These are phyloP conservation scores for Calvadosia cruxmelitensis DNA, from an alignment of 30 jellyfish, hydroid and myxozoan genomes.

Conservation along the genomic window DNA sequence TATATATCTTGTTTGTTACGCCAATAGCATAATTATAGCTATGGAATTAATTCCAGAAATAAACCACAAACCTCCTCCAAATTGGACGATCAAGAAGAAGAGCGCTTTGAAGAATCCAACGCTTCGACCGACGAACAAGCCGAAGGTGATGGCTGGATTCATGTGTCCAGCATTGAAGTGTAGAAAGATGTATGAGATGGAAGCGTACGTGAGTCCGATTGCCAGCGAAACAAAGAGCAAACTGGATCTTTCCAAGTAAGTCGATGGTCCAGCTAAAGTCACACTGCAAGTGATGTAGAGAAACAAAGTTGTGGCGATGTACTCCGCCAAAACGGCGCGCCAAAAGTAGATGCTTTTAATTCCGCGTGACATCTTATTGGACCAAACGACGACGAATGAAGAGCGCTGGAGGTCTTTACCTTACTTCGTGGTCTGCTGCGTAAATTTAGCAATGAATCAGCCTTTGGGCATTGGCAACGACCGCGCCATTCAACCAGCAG, in stretches of 20 bases:
- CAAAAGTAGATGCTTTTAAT: slow-evolving; percentile 32
- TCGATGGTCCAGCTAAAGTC: slow-evolving; percentile 45
- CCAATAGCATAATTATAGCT: no score
- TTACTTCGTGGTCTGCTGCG: background rate
- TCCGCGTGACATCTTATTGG: slow-evolving; percentile 13
- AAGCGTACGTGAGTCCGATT: slow-evolving; percentile 76
- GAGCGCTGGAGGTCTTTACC: no score
- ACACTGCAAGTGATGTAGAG: slow-evolving; percentile 54
- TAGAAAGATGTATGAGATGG: slow-evolving; percentile 66
- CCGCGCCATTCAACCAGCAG: background rate
- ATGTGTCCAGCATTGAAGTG: slow-evolving; percentile 85
- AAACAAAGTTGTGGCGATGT: slow-evolving; percentile 59
- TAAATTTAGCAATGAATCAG: background rate
- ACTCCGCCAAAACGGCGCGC: slow-evolving; percentile 77
- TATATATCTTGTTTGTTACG: no score
- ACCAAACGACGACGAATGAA: no score
- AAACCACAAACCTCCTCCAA: slow-evolving; percentile 65
- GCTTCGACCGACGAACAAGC: slow-evolving; percentile 42
- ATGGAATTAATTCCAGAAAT: no score
- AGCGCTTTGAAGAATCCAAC: slow-evolving; percentile 17
- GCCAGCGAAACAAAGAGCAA: slow-evolving; percentile 27
- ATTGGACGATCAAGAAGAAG: slow-evolving; percentile 45
- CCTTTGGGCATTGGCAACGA: background rate
- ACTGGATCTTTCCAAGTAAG: slow-evolving; percentile 18
- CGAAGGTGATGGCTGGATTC: slow-evolving; percentile 89